Conservation (phyloP, 2,113 vertebrate species). For the Sula dactylatra region DNA sequence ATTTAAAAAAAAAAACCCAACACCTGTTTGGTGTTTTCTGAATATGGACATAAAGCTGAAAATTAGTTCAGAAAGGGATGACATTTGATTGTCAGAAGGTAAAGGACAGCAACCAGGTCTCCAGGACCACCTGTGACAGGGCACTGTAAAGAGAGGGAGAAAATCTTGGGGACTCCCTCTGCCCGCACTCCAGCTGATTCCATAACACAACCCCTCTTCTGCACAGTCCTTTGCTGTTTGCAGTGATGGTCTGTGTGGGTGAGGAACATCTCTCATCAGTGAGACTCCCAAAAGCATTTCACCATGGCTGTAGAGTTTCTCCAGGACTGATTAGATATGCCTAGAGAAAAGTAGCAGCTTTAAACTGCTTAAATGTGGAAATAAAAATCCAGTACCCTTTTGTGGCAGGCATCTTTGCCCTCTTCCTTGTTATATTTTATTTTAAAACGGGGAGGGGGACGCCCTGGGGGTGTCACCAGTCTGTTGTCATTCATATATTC, state of each 20-base stretch:
- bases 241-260: background rate
- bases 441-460: background rate
- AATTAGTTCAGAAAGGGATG: background rate
- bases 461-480: background rate
- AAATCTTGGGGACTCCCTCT: background rate
- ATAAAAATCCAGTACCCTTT: background rate
- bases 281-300: background rate
- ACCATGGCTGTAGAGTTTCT: background rate
- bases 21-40: background rate
- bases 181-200: background rate
- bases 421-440: background rate
- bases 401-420: background rate
- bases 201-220: background rate
- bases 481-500: background rate
- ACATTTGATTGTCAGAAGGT: background rate
- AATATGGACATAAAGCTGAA: background rate
- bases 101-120: background rate
- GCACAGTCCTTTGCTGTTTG: background rate
- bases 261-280: background rate
- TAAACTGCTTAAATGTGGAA: background rate
- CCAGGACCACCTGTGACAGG: background rate
- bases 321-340: background rate
- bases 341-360: background rate
- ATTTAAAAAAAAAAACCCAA: background rate
- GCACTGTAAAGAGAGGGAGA: background rate